These are phyloP conservation scores for Charina bottae DNA, from an alignment of 2,113 vertebrate species.

Conservation along the genomic window DNA sequence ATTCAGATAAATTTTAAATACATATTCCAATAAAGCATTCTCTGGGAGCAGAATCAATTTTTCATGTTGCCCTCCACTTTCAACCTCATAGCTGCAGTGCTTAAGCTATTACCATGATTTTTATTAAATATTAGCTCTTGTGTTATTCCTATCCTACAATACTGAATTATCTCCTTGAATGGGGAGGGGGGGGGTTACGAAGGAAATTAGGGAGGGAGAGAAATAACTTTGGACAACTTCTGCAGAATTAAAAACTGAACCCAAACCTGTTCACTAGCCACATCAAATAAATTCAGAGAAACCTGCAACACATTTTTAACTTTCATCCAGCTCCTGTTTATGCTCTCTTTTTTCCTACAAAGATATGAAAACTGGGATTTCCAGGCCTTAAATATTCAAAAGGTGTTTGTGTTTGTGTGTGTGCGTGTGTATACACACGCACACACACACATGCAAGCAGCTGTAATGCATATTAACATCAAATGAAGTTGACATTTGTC, in stretches of 20 bases:
- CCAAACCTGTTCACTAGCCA: neutral
- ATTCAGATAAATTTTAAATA: neutral
- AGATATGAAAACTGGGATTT: neutral
- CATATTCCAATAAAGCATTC: neutral
- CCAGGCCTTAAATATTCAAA: neutral
- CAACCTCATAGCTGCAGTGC: neutral
- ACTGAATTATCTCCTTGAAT: neutral
- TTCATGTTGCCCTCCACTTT: neutral
- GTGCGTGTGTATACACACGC: too few species aligned
- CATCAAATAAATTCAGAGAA: neutral
- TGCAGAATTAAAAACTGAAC: neutral
- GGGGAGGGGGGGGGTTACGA: neutral
- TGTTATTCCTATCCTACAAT: neutral
- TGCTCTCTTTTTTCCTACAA: neutral
- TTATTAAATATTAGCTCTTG: neutral
- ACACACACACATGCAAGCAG: neutral
- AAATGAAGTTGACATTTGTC: neutral
- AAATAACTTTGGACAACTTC: neutral
- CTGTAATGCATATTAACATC: neutral
- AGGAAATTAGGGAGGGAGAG: neutral
- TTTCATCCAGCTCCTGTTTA: neutral
- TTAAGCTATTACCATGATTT: neutral
- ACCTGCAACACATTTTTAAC: neutral
- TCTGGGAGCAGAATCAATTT: neutral
- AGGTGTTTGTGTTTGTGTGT: too few species aligned